Conservation (phyloP, 92 coral and sea anemone species). For the Pocillopora meandrina region DNA sequence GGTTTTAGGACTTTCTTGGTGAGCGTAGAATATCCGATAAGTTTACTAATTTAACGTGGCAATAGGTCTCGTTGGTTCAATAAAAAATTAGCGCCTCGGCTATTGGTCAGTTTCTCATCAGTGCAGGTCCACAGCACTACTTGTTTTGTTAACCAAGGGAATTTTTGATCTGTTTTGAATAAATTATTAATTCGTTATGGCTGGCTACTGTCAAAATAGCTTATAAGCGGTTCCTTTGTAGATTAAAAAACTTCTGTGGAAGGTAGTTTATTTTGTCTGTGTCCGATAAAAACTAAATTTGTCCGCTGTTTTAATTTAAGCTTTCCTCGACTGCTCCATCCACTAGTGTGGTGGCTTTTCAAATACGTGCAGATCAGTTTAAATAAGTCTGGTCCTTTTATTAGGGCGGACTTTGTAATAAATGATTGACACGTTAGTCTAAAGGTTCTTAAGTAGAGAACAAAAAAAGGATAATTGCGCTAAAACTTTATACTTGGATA, state of each 20-base stretch:
- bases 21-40: constrained; percentile 13
- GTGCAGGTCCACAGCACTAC: constrained; percentile 16
- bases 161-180: constrained; percentile 18
- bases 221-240: too few species aligned
- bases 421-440: constrained; percentile 11
- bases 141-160: constrained; percentile 13
- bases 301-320: not conserved
- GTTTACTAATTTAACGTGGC: constrained; percentile 40
- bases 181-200: constrained; percentile 30
- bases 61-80: constrained; percentile 28
- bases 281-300: not conserved
- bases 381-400: not conserved
- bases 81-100: constrained; percentile 12
- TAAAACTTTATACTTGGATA: too few species aligned
- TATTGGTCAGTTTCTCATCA: constrained; percentile 20
- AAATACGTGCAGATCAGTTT: constrained; percentile 4
- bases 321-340: constrained; percentile 9
- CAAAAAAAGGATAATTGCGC: not conserved
- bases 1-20: constrained; percentile 17
- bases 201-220: not conserved
- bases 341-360: not conserved
- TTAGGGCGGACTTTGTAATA: constrained; percentile 16
- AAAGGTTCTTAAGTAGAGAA: not conserved
- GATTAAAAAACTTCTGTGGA: too few species aligned
- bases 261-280: not conserved